A percentile compares a stretch with the other conserved stretches of the same genome.
Conservation (phyloP, 2,888 invertebrate genomes). For the Anthophora plumipes region DNA sequence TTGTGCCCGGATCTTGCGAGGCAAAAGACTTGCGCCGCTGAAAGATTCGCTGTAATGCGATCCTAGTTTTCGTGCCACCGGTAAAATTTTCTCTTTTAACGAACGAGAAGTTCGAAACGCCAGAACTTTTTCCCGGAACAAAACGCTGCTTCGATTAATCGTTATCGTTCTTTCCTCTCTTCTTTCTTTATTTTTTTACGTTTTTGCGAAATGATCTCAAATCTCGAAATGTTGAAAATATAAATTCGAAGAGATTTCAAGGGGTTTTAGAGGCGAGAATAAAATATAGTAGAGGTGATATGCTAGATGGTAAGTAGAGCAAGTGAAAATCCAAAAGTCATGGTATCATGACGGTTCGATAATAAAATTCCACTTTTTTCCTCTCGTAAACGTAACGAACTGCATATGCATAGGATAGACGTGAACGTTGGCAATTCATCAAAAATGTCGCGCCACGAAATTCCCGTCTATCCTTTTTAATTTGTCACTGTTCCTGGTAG, state of each 20-base stretch:
- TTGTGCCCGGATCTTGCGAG: neutral
- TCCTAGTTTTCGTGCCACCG: neutral
- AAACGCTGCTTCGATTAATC: neutral
- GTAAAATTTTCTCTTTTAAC: neutral
- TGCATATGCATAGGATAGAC: slow-evolving; percentile 57
- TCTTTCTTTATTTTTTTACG: too few relatives aligned
- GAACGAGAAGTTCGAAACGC: neutral
- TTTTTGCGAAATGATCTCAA: too few relatives aligned
- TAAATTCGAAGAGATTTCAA: neutral
- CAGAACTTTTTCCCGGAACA: neutral
- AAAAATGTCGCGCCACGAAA: slow-evolving; percentile 47
- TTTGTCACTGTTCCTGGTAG: slow-evolving; percentile 31
- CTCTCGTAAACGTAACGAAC: slow-evolving; percentile 12
- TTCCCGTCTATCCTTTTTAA: slow-evolving; percentile 49
- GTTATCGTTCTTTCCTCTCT: too few relatives aligned
- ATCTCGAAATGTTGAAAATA: neutral
- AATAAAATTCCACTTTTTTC: slow-evolving; percentile 38
- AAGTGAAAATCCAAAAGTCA: slow-evolving; percentile 1
- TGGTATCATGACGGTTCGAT: slow-evolving; percentile 14
- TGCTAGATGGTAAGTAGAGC: neutral
- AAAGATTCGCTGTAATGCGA: neutral
- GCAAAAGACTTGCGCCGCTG: neutral
- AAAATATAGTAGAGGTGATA: neutral
- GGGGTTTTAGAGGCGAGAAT: neutral
- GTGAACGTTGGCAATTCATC: slow-evolving; percentile 54